Evolutionary conservation across 2,113 vertebrate species (phyloP).

Genomic region (Lasiurus cinereus): DNA sequence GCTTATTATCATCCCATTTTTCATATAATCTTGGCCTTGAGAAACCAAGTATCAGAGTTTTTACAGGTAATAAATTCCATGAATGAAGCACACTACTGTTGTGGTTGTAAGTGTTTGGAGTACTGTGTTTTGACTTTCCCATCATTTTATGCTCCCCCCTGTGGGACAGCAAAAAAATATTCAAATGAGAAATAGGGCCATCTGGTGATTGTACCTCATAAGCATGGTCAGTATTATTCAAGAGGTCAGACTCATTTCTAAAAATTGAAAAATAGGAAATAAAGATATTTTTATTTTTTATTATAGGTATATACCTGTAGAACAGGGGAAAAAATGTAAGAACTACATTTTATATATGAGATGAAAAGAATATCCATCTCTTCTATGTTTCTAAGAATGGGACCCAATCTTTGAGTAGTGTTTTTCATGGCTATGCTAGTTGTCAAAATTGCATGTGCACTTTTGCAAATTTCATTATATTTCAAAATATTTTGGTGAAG

Average conservation of each 20-base stretch:
- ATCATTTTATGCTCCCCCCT: neutral
- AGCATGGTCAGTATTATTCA: constrained; percentile 31
- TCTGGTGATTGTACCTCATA: neutral
- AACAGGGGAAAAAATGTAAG: neutral
- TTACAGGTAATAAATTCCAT: constrained; percentile 50
- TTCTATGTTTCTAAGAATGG: constrained; percentile 45
- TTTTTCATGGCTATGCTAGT: neutral
- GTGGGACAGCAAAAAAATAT: neutral
- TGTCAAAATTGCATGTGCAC: neutral
- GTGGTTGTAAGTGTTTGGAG: constrained; percentile 20
- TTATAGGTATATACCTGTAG: neutral
- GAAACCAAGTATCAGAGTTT: constrained; percentile 49
- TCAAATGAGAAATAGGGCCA: constrained; percentile 37
- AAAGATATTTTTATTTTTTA: neutral
- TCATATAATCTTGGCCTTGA: constrained; percentile 38
- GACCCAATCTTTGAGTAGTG: neutral
- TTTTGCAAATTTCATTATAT: neutral
- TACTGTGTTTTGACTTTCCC: constrained; percentile 11
- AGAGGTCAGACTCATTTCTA: constrained; percentile 1
- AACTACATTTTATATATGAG: neutral
- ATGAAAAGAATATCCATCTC: neutral
- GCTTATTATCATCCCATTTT: constrained; percentile 47
- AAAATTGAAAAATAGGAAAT: constrained; percentile 47
- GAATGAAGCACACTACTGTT: neutral
- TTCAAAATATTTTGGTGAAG: neutral